phyloP scores from a whole-genome alignment of 2,797 vertebrate species.

The Echeneis naucrates region DNA sequence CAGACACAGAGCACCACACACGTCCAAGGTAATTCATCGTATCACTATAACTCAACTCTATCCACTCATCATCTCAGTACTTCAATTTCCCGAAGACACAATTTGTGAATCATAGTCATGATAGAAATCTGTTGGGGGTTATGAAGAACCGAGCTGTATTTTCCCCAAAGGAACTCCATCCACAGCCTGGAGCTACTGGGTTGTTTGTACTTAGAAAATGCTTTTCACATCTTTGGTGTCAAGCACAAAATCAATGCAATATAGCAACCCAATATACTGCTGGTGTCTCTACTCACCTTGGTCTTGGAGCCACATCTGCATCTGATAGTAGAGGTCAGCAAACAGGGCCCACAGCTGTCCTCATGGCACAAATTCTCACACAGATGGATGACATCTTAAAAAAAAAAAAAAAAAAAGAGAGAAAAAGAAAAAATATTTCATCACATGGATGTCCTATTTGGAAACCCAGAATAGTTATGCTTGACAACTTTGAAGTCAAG shows the following conservation, averaged over 20 bases:
- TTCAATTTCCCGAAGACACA: not conserved
- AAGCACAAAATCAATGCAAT: not conserved
- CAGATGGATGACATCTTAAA: constrained; percentile 91
- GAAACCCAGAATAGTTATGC: constrained; percentile 1
- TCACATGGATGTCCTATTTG: constrained; percentile 23
- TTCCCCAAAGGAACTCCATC: constrained; percentile 1
- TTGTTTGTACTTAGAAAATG: constrained; percentile 6
- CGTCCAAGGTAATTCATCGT: not conserved
- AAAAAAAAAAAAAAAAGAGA: constrained; percentile 10
- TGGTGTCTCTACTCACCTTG: constrained; percentile 82
- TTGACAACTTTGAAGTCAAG: not conserved
- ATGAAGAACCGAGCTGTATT: not conserved
- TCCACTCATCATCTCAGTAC: not conserved
- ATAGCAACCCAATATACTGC: not conserved
- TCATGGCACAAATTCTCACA: constrained; percentile 97
- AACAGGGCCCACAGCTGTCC: constrained; percentile 92
- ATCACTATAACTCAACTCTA: not conserved
- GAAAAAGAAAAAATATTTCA: too few relatives aligned
- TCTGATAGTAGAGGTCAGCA: constrained; percentile 91
- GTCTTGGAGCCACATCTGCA: constrained; percentile 95
- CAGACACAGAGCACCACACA: not conserved
- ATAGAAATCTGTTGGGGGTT: not conserved
- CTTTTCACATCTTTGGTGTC: constrained; percentile 1
- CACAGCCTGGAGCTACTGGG: not conserved
- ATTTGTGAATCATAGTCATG: too few relatives aligned